Evolutionary conservation across 2,797 vertebrate species (phyloP).

Genomic region (Periophthalmus magnuspinnatus): DNA sequence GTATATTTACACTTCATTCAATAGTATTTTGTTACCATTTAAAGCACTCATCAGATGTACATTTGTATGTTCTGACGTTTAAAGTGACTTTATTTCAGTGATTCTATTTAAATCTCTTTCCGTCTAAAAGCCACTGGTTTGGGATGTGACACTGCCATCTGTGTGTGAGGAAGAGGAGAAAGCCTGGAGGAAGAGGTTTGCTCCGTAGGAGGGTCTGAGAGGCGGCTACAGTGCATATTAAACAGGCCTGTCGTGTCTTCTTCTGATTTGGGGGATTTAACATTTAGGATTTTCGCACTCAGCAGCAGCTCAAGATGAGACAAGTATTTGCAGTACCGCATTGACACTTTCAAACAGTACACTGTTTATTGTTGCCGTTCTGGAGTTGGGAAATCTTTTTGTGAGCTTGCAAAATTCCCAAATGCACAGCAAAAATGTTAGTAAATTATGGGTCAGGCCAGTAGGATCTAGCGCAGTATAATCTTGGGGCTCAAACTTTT

Average conservation of each 20-base stretch:
- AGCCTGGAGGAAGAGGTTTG: constrained; percentile 39
- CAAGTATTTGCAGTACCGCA: constrained; percentile 37
- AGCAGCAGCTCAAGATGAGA: constrained; percentile 49
- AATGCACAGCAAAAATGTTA: constrained; percentile 25
- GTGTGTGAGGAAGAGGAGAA: constrained; percentile 36
- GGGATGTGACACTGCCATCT: constrained; percentile 45
- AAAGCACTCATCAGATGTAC: not conserved
- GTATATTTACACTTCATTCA: not conserved
- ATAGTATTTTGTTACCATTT: not conserved
- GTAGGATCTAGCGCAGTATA: constrained; percentile 21
- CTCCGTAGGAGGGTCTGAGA: constrained; percentile 42
- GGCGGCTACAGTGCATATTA: constrained; percentile 66
- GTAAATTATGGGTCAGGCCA: constrained; percentile 28
- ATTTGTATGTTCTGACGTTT: not conserved
- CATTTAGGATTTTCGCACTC: constrained; percentile 62
- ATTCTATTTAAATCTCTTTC: constrained; percentile 1
- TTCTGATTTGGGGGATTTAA: constrained; percentile 57
- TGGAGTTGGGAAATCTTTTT: constrained; percentile 42
- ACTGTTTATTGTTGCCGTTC: constrained; percentile 52
- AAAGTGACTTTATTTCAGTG: not conserved
- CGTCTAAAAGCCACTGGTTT: constrained; percentile 23
- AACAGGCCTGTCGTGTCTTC: constrained; percentile 58
- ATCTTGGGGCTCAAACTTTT: constrained; percentile 41
- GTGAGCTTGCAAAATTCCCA: constrained; percentile 38
- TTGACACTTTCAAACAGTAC: constrained; percentile 41